Conservation (phyloP, 2,888 invertebrate genomes). For the Parelbella ahira region DNA sequence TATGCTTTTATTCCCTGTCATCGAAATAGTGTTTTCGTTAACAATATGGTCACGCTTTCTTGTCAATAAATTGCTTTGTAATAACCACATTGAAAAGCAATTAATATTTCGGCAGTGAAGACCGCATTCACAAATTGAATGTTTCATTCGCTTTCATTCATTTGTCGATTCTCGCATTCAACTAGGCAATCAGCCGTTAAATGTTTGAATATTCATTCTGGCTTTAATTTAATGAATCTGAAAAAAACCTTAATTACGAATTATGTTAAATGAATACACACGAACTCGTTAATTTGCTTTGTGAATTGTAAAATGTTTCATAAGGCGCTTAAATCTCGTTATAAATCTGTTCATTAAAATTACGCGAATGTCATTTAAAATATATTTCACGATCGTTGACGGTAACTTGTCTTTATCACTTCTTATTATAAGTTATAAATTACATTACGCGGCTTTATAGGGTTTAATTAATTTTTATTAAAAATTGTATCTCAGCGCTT, state of each 20-base stretch:
- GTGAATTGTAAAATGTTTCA: background rate
- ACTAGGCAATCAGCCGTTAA: conserved; percentile 1
- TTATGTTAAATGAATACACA: conserved; percentile 4
- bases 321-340: too few relatives aligned
- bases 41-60: background rate
- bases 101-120: background rate
- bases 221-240: conserved; percentile 19
- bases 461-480: conserved; percentile 6
- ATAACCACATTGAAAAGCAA: background rate
- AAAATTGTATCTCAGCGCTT: too few relatives aligned
- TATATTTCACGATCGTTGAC: background rate
- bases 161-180: background rate
- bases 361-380: background rate
- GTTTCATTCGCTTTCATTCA: background rate
- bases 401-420: too few relatives aligned
- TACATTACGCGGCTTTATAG: background rate
- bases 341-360: conserved; percentile 13
- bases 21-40: too few relatives aligned
- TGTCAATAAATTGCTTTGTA: background rate
- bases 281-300: too few relatives aligned
- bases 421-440: background rate
- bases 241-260: conserved; percentile 20
- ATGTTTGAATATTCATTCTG: conserved; percentile 25
- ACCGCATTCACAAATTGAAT: background rate
- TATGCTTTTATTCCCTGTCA: too few relatives aligned